These are phyloP conservation scores for Tursiops truncatus DNA, from an alignment of 2,113 vertebrate genomes.

Conservation along the genomic window DNA sequence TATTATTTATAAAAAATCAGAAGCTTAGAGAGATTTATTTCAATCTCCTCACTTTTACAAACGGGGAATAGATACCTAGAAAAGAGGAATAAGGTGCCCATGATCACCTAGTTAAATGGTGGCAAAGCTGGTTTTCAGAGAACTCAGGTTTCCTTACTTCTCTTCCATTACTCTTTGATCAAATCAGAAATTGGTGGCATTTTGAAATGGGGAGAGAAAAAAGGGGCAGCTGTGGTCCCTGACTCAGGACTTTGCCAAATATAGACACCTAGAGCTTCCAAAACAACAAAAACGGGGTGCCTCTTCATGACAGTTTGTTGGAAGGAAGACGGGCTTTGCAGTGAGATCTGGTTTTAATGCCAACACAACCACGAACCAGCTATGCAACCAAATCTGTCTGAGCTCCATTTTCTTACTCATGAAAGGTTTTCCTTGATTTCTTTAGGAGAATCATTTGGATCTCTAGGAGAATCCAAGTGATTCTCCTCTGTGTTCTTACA, in stretches of 20 bases:
- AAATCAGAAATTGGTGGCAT: neutral
- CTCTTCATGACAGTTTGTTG: neutral
- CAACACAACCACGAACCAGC: neutral
- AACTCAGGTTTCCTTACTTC: neutral
- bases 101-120: neutral
- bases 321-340: neutral
- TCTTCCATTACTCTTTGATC: neutral
- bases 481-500: neutral
- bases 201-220: neutral
- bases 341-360: neutral
- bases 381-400: neutral
- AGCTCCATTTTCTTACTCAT: neutral
- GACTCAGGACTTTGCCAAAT: neutral
- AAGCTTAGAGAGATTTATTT: neutral
- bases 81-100: neutral
- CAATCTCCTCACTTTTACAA: neutral
- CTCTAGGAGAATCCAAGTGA: neutral
- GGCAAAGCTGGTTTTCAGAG: neutral
- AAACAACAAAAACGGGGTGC: neutral
- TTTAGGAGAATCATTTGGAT: neutral
- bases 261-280: neutral
- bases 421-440: conserved; percentile 21
- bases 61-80: neutral
- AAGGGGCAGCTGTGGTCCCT: neutral
- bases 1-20: neutral